Conservation (phyloP, 2,888 invertebrate species). For the Mongoloraphidia duomilia region DNA sequence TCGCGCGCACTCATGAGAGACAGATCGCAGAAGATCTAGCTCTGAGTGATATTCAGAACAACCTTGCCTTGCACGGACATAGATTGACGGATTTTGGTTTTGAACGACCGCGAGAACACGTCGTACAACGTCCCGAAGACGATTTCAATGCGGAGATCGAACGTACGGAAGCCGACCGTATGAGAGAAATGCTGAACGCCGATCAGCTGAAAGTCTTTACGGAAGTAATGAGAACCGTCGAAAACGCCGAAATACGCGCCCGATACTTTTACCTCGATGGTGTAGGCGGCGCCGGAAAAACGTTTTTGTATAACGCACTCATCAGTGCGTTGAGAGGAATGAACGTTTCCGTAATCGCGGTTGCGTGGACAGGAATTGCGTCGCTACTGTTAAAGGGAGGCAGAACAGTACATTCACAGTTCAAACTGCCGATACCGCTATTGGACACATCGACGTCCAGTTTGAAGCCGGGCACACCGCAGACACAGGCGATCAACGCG, state of each 20-base stretch:
- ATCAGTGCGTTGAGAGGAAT: slow-evolving; percentile 10
- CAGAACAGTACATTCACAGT: slow-evolving; percentile 18
- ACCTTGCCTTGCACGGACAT: not conserved
- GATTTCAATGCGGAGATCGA: too few relatives aligned
- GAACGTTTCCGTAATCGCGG: slow-evolving; percentile 10
- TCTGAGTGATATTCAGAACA: not conserved
- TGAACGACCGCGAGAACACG: too few relatives aligned
- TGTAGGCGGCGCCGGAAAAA: slow-evolving; percentile 29
- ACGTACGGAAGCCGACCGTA: too few relatives aligned
- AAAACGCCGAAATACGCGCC: not conserved
- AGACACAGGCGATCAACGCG: slow-evolving; percentile 10
- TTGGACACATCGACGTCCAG: slow-evolving; percentile 9
- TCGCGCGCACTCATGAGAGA: not conserved
- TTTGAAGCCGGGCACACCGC: slow-evolving; percentile 6
- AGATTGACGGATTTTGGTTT: too few relatives aligned
- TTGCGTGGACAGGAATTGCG: slow-evolving; percentile 15
- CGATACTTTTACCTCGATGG: slow-evolving; percentile 22
- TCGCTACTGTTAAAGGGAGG: slow-evolving; percentile 14
- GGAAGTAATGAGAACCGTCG: too few relatives aligned
- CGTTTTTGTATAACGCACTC: slow-evolving; percentile 22
- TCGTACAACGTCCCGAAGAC: too few relatives aligned
- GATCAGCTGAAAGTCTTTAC: too few relatives aligned
- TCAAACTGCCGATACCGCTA: slow-evolving; percentile 13
- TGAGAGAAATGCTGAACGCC: too few relatives aligned
- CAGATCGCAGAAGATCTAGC: not conserved